Base-by-base conservation (phyloP, 2,888 invertebrate genomes). In the Phaonia tiefii region DNA sequence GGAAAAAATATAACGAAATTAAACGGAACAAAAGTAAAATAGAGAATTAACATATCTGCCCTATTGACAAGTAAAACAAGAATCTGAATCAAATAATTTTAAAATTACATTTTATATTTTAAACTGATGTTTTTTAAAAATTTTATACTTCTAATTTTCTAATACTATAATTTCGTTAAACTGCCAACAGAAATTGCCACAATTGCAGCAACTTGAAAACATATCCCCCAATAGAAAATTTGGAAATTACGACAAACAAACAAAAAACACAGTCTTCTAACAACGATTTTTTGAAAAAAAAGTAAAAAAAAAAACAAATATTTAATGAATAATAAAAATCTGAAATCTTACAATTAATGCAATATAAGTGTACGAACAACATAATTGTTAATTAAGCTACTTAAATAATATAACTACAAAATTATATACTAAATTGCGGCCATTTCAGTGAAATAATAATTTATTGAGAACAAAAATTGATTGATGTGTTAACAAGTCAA, bases 1-100 rank as follows among this genome's bases (percentile, higher is more conserved):
- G 26, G 39, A 65, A 74, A 70, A 10, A 69, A 54, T n/a, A n/a
- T n/a, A 70, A 25, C 56, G 44, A 4, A 31, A 20, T 22, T 31
- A 54, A 39, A 54, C 69, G 58, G 26, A 37, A n/a, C 8, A 73
- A 60, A 71, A 20, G 37, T 15, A 26, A 49, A 17, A 63, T 72
- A 78, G 67, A 72, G 79, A 82, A 82, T 82, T 78, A 79, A 76
- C 78, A 82, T 79, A 76, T 79, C 78, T 73, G 51, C 25, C 26
- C 42, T 56, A 44, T 13, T 39, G 26, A 70, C 17, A 26, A 42
- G 11, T 11, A 66, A 39, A 63, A 42, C 8, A n/a, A 42, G 2
- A 63, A n/a, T 17, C 31, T 8, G 31, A 5, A 31, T 31, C 8
- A 3, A 31, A 5, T 31, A 31, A 31, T 31, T 31, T 31, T 3